Evolutionary conservation across 2,888 invertebrate species (phyloP).

Genomic region (Drosophila meridionalis): DNA sequence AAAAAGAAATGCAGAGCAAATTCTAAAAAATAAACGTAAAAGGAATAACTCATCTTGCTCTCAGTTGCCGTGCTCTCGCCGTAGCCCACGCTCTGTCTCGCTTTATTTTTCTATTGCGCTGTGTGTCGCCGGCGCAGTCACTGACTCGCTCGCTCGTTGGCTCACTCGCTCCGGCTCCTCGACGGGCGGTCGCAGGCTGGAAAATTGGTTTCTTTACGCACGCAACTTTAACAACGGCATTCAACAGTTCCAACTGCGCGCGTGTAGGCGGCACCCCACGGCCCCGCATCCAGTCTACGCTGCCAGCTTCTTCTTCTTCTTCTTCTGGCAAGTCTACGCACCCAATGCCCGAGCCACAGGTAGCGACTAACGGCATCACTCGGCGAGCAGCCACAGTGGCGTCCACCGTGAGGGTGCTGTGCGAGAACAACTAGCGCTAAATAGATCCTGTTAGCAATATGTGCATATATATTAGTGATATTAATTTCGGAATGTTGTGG

Average conservation of each 20-base stretch:
- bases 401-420: constrained; percentile 7
- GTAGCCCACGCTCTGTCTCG: background rate
- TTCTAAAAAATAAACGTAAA: constrained; percentile 29
- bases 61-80: constrained; percentile 7
- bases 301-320: background rate
- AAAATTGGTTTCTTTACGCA: constrained; percentile 54
- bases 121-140: constrained; percentile 19
- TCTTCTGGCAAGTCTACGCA: constrained; percentile 1
- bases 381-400: constrained; percentile 20
- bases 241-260: constrained; percentile 70
- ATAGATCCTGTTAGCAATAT: constrained; percentile 1
- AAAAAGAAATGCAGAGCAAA: constrained; percentile 7
- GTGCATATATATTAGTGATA: background rate
- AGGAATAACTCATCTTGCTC: constrained; percentile 50
- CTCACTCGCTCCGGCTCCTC: constrained; percentile 13
- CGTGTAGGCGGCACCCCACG: constrained; percentile 56
- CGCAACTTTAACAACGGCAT: constrained; percentile 43
- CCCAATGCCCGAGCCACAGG: constrained; percentile 37
- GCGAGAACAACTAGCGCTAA: background rate
- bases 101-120: constrained; percentile 8
- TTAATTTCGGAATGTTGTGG: background rate
- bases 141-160: constrained; percentile 19
- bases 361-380: constrained; percentile 27
- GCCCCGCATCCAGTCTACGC: background rate
- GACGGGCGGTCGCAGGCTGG: constrained; percentile 63